Base-by-base conservation (phyloP, 2,888 invertebrate species). In the Amblyjoppa proteus region DNA sequence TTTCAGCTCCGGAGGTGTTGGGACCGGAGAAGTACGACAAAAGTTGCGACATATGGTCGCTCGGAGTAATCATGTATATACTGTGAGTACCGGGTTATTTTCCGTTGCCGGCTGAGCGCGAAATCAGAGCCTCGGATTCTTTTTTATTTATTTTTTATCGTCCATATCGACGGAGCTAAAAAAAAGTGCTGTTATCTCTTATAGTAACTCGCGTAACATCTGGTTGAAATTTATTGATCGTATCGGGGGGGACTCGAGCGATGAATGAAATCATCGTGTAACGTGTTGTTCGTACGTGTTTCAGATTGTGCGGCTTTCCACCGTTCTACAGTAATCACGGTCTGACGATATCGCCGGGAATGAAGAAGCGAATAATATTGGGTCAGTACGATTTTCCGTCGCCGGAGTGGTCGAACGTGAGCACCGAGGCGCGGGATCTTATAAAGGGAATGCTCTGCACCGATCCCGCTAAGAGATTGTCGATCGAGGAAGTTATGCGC, bases 21-120 rank as follows among this genome's bases (percentile, higher is more conserved):
- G 99, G 99, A 1, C 98, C 99, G 5, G 98, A 99, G 94, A 99
- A 99, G 93, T 99, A 99, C 93, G 99, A 99, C 95, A 99, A 99
- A 94, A 99, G 99, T 89, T 99, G 99, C 95, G 99, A 99, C 95
- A 97, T 99, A 93, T 99, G 99, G 99, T 99, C 99, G 0, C 95
- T 99, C 83, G 99, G 99, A 31, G 99, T 99, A 41, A 99, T 99
- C 87, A 99, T 99, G 98, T 99, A 99, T 94, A 99, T 99, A 91
- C 95, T 99, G 95, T 97, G 95, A 96, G 97, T 95, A 88, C 45
- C n/a, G 34, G 11, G 13, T 45, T 41, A 56, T 66, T 16, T 51
- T 6, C 31, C 49, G 41, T 25, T 41, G 58, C 56, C 16, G 34
- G 70, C 3, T 45, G 11, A 9, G 9, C 1, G n/a, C 28, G 31